Conservation (phyloP, 1,140 invertebrate genomes). For the Psilanteris sp. region DNA sequence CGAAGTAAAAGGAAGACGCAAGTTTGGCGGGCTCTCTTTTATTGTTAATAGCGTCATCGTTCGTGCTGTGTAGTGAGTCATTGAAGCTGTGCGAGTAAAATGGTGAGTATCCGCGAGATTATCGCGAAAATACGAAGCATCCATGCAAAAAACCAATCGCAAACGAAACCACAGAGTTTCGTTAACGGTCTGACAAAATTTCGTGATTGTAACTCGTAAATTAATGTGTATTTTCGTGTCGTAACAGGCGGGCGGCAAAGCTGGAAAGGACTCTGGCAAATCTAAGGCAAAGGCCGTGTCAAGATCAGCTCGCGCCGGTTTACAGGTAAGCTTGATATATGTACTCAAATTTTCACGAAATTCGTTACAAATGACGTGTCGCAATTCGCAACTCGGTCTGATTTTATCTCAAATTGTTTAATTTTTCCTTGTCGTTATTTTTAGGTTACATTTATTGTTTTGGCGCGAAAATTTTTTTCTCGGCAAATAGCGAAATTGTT, state of each 20-base stretch:
- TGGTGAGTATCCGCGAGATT: constrained; percentile 81
- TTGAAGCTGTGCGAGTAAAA: constrained; percentile 70
- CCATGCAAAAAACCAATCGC: constrained; percentile 51
- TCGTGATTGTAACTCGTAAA: constrained; percentile 71
- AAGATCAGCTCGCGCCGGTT: constrained; percentile 96
- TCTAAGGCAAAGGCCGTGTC: constrained; percentile 99
- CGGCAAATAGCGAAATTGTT: too few species aligned
- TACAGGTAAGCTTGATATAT: constrained; percentile 89
- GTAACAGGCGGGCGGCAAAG: constrained; percentile 97
- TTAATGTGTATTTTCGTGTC: constrained; percentile 77
- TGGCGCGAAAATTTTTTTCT: constrained; percentile 71
- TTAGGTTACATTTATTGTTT: constrained; percentile 69
- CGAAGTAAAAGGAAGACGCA: constrained; percentile 72
- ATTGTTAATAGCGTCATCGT: constrained; percentile 63
- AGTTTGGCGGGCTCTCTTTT: constrained; percentile 75
- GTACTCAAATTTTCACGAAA: too few species aligned
- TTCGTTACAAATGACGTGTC: too few species aligned
- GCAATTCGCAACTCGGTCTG: too few species aligned
- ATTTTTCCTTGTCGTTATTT: constrained; percentile 14
- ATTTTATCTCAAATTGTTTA: too few species aligned
- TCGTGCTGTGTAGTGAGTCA: constrained; percentile 70
- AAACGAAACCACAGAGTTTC: constrained; percentile 53
- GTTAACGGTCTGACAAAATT: constrained; percentile 75
- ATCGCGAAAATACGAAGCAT: constrained; percentile 70
- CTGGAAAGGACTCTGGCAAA: constrained; percentile 99